These are phyloP conservation scores for Tetraneura akinire DNA, from an alignment of 1,140 invertebrate genomes.

Conservation along the genomic window DNA sequence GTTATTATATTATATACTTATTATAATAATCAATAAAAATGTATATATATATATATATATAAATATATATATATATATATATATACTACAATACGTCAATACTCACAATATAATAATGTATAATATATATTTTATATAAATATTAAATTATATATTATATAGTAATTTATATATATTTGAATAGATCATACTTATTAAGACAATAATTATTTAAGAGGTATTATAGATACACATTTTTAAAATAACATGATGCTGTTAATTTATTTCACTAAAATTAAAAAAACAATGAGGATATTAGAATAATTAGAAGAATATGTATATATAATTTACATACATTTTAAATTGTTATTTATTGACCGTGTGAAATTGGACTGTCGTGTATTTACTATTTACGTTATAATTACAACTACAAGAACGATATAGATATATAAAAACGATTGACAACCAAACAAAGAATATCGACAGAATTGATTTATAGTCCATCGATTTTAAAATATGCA, in stretches of 20 bases:
- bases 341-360: background rate
- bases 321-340: background rate
- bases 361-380: background rate
- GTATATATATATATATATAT: too few relatives aligned
- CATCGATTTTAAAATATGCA: conserved; percentile 25
- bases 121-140: too few relatives aligned
- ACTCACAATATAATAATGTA: too few relatives aligned
- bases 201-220: too few relatives aligned
- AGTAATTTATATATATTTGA: too few relatives aligned
- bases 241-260: background rate
- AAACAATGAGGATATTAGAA: background rate
- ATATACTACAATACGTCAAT: too few relatives aligned
- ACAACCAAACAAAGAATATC: conserved; percentile 13
- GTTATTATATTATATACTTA: too few relatives aligned
- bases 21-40: too few relatives aligned
- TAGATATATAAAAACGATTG: background rate
- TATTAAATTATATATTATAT: too few relatives aligned
- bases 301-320: background rate
- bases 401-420: background rate
- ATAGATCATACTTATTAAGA: too few relatives aligned
- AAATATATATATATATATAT: too few relatives aligned
- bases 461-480: conserved; percentile 37
- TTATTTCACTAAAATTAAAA: background rate
- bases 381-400: too few relatives aligned
- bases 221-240: background rate